Evolutionary conservation across 2,113 vertebrate species (phyloP), one percentile per base, ranked within the genome.

Genomic region (Tyrannus savana): DNA sequence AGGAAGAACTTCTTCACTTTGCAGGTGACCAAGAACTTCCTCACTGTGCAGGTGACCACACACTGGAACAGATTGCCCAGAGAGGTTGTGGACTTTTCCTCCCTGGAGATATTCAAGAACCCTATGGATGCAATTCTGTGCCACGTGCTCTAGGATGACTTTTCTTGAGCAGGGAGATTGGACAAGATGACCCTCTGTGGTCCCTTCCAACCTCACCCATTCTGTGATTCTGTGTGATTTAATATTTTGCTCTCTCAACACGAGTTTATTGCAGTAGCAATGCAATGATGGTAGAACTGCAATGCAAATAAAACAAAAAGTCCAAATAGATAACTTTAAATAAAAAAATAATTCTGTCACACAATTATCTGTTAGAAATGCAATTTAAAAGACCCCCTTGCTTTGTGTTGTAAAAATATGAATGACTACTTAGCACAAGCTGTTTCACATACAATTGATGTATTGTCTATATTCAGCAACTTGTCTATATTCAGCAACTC

Each of bases 351-450:
- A 81, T 14, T 67, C 22, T 8, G 75, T 55, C 78, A 55, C 19
- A 56, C 14, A 94, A 96, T 60, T 66, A 91, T 64, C 68, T 84
- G 47, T 94, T 82, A 94, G 91, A 93, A 94, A 91, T 72, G 47
- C 47, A 95, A 90, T 90, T 95, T 60, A 89, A 87, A 86, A 73
- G 7, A 84, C 7, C 3, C 10, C 90, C 76, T 91, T 69, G 30
- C 53, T 94, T 83, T 90, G 46, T 56, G 52, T 69, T 59, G 50
- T 49, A 87, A 95, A 90, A 96, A 86, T 58, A 85, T 22, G 25
- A 69, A 88, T 56, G 58, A 68, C 33, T 53, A 50, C 18, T 71
- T 1, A 5, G 59, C 42, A 84, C 47, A 95, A 72, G n/a, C 14
- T 81, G 39, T 93, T 96, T 94, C 79, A 89, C 60, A 50, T 78